These are phyloP conservation scores for Horisme vitalbata DNA, from an alignment of 2,888 invertebrate species.

Conservation along the genomic window DNA sequence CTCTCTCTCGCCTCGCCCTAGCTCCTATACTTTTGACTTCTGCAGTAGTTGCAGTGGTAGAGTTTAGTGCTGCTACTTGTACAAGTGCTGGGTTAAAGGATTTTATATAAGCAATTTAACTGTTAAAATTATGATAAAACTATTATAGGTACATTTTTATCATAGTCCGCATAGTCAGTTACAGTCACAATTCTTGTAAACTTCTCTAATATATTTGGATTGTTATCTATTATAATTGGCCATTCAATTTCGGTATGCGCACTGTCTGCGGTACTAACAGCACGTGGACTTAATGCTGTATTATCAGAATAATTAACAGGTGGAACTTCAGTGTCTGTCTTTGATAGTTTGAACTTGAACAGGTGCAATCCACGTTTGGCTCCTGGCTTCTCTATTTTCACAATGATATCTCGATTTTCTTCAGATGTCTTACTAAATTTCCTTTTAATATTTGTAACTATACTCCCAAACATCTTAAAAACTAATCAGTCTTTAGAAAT, in stretches of 20 bases:
- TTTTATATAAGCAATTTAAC: too few species aligned
- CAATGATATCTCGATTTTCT: slow-evolving; percentile 49
- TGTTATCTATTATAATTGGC: slow-evolving; percentile 77
- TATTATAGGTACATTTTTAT: slow-evolving; percentile 49
- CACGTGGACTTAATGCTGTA: slow-evolving; percentile 80
- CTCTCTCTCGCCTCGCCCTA: too few species aligned
- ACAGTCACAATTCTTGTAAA: slow-evolving; percentile 73
- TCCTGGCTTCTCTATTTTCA: slow-evolving; percentile 55
- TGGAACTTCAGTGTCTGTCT: slow-evolving; percentile 45
- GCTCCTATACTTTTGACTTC: too few species aligned
- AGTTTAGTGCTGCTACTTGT: too few species aligned
- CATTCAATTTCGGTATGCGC: slow-evolving; percentile 79
- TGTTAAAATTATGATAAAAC: background rate
- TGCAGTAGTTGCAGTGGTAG: too few species aligned
- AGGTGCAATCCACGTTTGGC: slow-evolving; percentile 60
- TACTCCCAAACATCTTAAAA: slow-evolving; percentile 73
- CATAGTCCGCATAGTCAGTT: slow-evolving; percentile 46
- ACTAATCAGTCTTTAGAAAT: slow-evolving; percentile 71
- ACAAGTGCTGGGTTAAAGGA: too few species aligned
- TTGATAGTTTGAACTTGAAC: slow-evolving; percentile 62
- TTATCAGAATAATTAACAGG: slow-evolving; percentile 58
- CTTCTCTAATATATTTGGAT: slow-evolving; percentile 73
- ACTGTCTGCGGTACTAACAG: slow-evolving; percentile 71
- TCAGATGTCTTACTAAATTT: slow-evolving; percentile 66
- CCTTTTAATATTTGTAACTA: slow-evolving; percentile 69